A percentile compares a stretch with the other conserved stretches of the same genome.
Conservation (phyloP, 2,797 vertebrate genomes). For the Mus spretus region DNA sequence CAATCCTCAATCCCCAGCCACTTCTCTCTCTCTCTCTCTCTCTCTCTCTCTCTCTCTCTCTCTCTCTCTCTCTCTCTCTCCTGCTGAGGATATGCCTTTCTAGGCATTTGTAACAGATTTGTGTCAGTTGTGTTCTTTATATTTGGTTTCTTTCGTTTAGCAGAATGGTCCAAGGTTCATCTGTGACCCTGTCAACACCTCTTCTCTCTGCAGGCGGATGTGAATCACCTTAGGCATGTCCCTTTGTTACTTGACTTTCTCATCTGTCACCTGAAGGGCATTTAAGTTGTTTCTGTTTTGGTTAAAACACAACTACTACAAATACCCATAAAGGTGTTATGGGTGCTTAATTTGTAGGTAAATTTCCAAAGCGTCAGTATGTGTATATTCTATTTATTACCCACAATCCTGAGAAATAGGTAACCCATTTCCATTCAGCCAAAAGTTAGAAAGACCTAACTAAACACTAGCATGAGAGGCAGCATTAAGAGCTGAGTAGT, state of each 20-base stretch:
- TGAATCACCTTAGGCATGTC: rapidly evolving
- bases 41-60: no score
- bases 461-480: background rate
- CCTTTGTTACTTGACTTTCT: rapidly evolving
- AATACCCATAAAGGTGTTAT: rapidly evolving
- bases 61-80: no score
- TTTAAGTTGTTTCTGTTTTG: background rate
- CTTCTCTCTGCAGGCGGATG: rapidly evolving
- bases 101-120: no score
- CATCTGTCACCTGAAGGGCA: rapidly evolving
- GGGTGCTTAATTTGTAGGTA: background rate
- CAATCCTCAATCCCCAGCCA: no score
- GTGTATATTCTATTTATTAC: background rate
- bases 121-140: no score
- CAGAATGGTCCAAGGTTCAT: rapidly evolving
- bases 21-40: no score
- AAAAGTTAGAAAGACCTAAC: background rate
- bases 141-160: no score
- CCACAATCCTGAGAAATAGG: background rate
- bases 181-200: rapidly evolving
- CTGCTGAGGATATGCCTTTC: no score
- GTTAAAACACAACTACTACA: background rate
- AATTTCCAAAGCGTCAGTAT: background rate
- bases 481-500: rapidly evolving
- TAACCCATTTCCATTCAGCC: background rate